Evolutionary conservation across 30 jellyfish, hydroid and myxozoan species (phyloP).

Genomic region (Euphysa ruthae): DNA sequence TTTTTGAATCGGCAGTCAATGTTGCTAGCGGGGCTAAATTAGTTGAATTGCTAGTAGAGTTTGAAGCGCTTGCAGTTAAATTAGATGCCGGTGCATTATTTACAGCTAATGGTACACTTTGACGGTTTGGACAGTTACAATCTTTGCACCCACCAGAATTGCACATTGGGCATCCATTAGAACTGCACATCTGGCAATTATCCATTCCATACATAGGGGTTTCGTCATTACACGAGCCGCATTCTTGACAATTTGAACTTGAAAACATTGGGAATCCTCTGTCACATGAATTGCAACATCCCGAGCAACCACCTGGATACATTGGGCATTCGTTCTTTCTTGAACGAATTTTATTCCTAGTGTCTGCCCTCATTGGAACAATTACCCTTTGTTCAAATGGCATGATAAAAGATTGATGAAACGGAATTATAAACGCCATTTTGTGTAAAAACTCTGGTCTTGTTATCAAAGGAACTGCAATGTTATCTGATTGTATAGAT

Average conservation of each 20-base stretch:
- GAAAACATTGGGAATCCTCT: too few species aligned
- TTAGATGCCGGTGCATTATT: background rate
- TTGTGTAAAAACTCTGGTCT: background rate
- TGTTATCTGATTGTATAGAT: background rate
- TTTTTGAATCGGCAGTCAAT: constrained; percentile 1
- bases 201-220: too few species aligned
- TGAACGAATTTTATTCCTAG: background rate
- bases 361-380: background rate
- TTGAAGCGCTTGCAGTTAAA: background rate
- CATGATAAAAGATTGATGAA: background rate
- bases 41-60: background rate
- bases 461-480: constrained; percentile 10
- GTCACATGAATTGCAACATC: too few species aligned
- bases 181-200: too few species aligned
- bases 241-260: too few species aligned
- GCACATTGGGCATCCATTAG: background rate
- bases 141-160: background rate
- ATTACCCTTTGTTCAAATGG: constrained; percentile 14
- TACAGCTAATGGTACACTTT: background rate
- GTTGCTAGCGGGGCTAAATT: constrained; percentile 3
- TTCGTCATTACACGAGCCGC: too few species aligned
- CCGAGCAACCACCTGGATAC: too few species aligned
- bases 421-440: background rate
- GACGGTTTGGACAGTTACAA: background rate
- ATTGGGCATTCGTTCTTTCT: background rate